Percentiles rank a stretch among this genome's conserved stretches.
phyloP scores from a whole-genome alignment of 2,888 invertebrate species.

The Dicyrtoma fusca region DNA sequence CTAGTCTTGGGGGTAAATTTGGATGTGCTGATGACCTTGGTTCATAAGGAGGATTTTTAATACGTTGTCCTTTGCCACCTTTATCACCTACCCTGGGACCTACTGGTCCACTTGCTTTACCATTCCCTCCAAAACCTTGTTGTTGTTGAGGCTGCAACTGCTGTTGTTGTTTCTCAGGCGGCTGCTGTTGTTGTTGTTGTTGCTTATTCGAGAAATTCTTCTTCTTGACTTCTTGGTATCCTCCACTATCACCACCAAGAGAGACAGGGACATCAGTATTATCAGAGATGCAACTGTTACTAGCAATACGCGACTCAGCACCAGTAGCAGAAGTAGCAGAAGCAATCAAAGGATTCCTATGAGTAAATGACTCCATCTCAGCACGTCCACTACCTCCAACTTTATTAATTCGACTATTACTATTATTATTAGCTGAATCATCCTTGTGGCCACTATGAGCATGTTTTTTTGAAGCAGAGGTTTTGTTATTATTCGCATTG shows the following conservation, averaged over 20 bases:
- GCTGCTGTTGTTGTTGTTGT: constrained; percentile 28
- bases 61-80: constrained; percentile 20
- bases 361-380: neutral
- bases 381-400: constrained; percentile 15
- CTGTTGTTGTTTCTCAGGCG: constrained; percentile 10
- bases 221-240: constrained; percentile 38
- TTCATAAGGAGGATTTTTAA: constrained; percentile 54
- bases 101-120: neutral
- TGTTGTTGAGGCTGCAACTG: neutral
- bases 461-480: constrained; percentile 2
- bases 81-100: neutral
- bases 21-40: constrained; percentile 44
- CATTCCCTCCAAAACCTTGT: neutral
- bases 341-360: constrained; percentile 1
- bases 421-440: constrained; percentile 49
- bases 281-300: constrained; percentile 12
- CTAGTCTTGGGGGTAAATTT: constrained; percentile 41
- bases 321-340: constrained; percentile 4
- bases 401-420: constrained; percentile 29
- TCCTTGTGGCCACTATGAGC: constrained; percentile 29
- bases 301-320: neutral
- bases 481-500: neutral
- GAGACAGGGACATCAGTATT: constrained; percentile 17
- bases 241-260: constrained; percentile 31
- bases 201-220: constrained; percentile 24